Conservation (phyloP, 2,888 invertebrate species). For the Drosophila niveifrons region DNA sequence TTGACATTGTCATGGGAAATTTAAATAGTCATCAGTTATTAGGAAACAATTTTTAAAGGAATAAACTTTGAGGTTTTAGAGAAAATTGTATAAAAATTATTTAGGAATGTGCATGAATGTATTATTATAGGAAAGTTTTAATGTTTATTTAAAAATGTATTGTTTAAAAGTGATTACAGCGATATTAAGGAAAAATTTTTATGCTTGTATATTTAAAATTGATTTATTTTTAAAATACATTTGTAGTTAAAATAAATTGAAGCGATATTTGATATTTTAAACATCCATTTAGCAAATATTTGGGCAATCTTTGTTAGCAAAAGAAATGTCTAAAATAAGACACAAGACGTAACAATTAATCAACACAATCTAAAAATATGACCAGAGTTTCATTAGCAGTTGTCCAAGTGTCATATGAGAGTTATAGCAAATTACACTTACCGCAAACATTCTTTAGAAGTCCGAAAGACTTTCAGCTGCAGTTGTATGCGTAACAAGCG, state of each 20-base stretch:
- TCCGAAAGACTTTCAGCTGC: neutral
- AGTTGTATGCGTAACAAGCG: neutral
- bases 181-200: too few relatives aligned
- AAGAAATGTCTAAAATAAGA: neutral
- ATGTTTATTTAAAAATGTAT: too few relatives aligned
- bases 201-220: too few relatives aligned
- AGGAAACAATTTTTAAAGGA: neutral
- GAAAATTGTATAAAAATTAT: neutral
- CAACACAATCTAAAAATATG: neutral
- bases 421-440: neutral
- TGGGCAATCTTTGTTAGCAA: neutral
- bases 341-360: neutral
- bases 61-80: neutral
- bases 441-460: neutral
- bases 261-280: too few relatives aligned
- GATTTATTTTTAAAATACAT: too few relatives aligned
- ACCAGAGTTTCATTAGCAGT: neutral
- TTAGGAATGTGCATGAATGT: too few relatives aligned
- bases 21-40: neutral
- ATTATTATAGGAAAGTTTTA: too few relatives aligned
- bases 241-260: too few relatives aligned
- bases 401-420: neutral
- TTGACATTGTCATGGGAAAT: neutral
- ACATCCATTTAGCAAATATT: too few relatives aligned
- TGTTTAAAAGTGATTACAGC: too few relatives aligned